phyloP scores from a whole-genome alignment of 2,797 vertebrate genomes.

The Arctocebus calabarensis region DNA sequence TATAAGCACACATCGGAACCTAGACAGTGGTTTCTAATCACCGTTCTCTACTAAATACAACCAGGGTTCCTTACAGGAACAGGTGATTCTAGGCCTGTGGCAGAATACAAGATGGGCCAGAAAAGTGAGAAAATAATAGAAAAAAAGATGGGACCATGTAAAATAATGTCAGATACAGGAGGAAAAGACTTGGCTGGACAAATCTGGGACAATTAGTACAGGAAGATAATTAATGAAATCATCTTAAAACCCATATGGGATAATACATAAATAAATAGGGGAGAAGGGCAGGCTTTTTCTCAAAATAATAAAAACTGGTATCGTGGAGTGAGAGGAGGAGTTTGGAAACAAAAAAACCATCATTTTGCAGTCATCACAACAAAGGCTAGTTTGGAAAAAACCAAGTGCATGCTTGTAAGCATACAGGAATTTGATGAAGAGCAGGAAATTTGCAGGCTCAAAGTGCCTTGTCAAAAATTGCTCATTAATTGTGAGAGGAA shows the following conservation, averaged over 20 bases:
- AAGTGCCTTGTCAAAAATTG: neutral
- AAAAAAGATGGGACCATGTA: neutral
- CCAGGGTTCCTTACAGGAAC: neutral
- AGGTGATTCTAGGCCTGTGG: neutral
- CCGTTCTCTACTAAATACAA: neutral
- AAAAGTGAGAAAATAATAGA: neutral
- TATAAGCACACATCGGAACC: neutral
- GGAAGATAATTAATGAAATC: conserved; percentile 1
- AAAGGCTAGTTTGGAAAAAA: neutral
- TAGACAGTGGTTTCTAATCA: neutral
- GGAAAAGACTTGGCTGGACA: neutral
- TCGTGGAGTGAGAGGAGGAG: neutral
- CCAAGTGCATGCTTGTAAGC: neutral
- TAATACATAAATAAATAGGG: neutral
- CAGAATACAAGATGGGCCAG: neutral
- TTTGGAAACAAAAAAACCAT: fast-evolving
- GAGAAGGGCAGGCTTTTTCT: neutral
- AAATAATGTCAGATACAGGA: neutral
- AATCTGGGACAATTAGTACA: neutral
- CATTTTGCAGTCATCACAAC: neutral
- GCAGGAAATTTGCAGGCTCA: neutral
- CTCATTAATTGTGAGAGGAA: neutral
- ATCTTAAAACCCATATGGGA: neutral
- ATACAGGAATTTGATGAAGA: neutral
- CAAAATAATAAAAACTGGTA: neutral